Evolutionary conservation across 2,113 vertebrate genomes (phyloP).

Genomic region (Pycnonotus jocosus): DNA sequence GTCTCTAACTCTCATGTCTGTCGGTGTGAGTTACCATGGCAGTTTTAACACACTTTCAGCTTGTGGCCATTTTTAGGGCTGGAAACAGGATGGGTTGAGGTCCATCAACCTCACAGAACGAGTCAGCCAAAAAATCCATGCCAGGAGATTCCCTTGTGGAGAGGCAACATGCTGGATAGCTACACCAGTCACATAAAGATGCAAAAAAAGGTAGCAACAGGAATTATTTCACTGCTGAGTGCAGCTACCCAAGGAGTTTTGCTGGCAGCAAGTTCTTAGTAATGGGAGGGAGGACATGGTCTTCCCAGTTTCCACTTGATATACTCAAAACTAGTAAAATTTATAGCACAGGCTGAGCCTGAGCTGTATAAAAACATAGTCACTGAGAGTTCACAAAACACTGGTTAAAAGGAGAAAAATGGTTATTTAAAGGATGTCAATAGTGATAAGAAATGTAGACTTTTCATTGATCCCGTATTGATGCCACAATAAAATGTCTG

Average conservation of each 20-base stretch:
- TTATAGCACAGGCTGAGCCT: neutral
- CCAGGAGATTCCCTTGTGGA: neutral
- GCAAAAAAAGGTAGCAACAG: neutral
- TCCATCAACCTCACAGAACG: neutral
- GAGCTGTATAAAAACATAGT: neutral
- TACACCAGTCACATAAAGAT: neutral
- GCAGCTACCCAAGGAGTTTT: neutral
- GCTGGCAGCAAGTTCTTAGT: neutral
- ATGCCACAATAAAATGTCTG: neutral
- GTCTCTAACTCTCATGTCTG: neutral
- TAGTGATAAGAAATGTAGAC: neutral
- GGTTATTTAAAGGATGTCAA: neutral
- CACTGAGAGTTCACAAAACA: neutral
- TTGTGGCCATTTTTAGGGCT: neutral
- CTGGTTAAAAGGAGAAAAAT: neutral
- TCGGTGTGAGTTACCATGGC: neutral
- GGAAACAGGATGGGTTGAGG: neutral
- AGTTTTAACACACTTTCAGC: neutral
- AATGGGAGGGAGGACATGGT: rapidly evolving
- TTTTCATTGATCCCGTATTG: neutral
- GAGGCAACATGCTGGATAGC: neutral
- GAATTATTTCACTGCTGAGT: neutral
- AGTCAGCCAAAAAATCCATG: neutral
- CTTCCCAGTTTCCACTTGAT: neutral
- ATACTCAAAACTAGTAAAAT: neutral